Percentiles rank a stretch among this genome's conserved stretches.
These are phyloP conservation scores for Electrophaes corylata DNA, from an alignment of 2,888 invertebrate species.

Conservation along the genomic window DNA sequence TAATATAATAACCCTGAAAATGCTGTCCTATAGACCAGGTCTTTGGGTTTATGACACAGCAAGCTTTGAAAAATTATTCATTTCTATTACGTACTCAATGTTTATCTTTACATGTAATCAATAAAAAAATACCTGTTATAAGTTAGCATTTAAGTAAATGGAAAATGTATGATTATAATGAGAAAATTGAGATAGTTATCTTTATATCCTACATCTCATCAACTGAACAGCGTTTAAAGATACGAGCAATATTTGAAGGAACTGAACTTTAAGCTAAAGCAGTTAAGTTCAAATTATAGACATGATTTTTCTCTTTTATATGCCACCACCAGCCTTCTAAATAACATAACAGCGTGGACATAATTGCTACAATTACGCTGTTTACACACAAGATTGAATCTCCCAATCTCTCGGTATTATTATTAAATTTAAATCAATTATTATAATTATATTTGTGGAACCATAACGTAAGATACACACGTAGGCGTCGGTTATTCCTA, in stretches of 20 bases:
- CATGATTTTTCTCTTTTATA: neutral
- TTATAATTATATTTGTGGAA: conserved; percentile 73
- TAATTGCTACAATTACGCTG: conserved; percentile 57
- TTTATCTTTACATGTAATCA: neutral
- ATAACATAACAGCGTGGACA: conserved; percentile 33
- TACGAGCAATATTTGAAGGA: neutral
- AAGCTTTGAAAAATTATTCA: too few species aligned
- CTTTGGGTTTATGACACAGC: too few species aligned
- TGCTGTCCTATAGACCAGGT: too few species aligned
- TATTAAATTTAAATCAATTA: conserved; percentile 82
- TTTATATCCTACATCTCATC: conserved; percentile 17
- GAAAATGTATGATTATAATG: conserved; percentile 18
- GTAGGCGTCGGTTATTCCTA: conserved; percentile 69
- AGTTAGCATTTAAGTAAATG: neutral
- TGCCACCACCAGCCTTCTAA: conserved; percentile 15
- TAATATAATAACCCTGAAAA: too few species aligned
- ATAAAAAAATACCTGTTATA: neutral
- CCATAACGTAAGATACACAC: conserved; percentile 43
- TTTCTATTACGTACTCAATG: too few species aligned
- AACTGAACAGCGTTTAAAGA: conserved; percentile 1
- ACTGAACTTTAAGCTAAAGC: neutral
- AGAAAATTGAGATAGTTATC: conserved; percentile 31
- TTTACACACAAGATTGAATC: conserved; percentile 65
- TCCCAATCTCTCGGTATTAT: conserved; percentile 64
- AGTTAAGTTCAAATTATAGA: conserved; percentile 11